Base-by-base conservation (phyloP, 2,888 invertebrate genomes). In the Chrysolina americana region DNA sequence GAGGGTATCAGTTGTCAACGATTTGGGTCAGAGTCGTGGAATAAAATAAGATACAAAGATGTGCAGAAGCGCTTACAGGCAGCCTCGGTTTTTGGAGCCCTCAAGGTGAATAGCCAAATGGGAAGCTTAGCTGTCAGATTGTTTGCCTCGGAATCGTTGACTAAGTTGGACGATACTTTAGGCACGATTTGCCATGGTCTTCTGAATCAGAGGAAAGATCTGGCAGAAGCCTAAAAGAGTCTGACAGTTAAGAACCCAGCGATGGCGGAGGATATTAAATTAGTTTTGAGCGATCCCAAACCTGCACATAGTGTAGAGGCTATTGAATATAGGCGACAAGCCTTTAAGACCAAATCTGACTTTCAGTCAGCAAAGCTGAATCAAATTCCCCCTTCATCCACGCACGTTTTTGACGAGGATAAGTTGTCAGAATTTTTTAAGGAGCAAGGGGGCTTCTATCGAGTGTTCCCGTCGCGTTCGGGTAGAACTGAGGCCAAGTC, bases 1-100 rank as follows among this genome's bases (percentile, higher is more conserved):
- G 64, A 64, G 19, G 70, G 70, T 6, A 68, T 70, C 17, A 41
- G 65, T 9, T 66, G 66, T 41, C 66, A 66, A 66, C 19, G 47
- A 17, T 66, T 66, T 15, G 66, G 66, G 4, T 48, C 15, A 47
- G 66, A 66, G 19, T 66, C 66, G 11, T 66, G 66, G 66, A 66
- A 66, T 17, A 47, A 50, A n/a, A 66, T 47, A 15, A 66, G 44
- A 47, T 66, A 66, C 21, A 66, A 66, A 23, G 66, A 66, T 10
- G 47, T 66, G 17, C 41, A 66, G 47, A 66, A 44, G 17, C 47
- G 23, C 15, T 44, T 66, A 23, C 66, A 66, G 9, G n/a, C 47
- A 28, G 44, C 66, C 3, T 47, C 66, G 15, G 66, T 66, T 8
- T 66, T 66, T 44, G 44, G 47, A 44, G 47, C 66, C 3, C 47